These are phyloP conservation scores for Acronicta psi DNA, from an alignment of 2,888 invertebrate genomes.

Conservation along the genomic window DNA sequence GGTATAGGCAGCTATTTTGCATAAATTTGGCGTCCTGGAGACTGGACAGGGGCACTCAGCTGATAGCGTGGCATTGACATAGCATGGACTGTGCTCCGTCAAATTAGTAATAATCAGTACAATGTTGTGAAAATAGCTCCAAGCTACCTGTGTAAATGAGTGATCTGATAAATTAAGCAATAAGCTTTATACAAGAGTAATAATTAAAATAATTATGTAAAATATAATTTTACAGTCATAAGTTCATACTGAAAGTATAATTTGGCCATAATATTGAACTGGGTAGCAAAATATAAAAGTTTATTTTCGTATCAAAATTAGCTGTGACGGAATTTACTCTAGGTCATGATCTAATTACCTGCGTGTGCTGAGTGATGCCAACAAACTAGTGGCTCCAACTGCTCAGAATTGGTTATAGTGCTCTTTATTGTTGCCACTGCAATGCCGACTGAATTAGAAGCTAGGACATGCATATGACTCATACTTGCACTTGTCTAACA, in stretches of 20 bases:
- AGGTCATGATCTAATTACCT: slow-evolving; percentile 51
- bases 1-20: slow-evolving; percentile 80
- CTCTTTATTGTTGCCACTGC: slow-evolving; percentile 12
- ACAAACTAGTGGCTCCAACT: slow-evolving; percentile 24
- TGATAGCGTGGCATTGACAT: not conserved
- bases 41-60: slow-evolving; percentile 9
- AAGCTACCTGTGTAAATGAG: slow-evolving; percentile 61
- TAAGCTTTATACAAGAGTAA: slow-evolving; percentile 59
- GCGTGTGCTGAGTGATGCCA: slow-evolving; percentile 42
- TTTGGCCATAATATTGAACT: slow-evolving; percentile 47
- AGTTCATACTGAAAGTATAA: slow-evolving; percentile 51
- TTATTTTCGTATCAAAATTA: slow-evolving; percentile 57
- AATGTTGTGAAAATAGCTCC: slow-evolving; percentile 60
- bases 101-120: slow-evolving; percentile 36
- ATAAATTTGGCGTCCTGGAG: slow-evolving; percentile 62
- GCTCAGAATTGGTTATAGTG: slow-evolving; percentile 16
- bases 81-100: slow-evolving; percentile 11
- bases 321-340: slow-evolving; percentile 47
- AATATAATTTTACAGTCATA: slow-evolving; percentile 66
- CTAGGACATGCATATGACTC: not conserved
- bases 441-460: not conserved
- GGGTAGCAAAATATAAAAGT: slow-evolving; percentile 48
- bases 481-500: slow-evolving; percentile 19
- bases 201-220: slow-evolving; percentile 58
- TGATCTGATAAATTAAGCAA: slow-evolving; percentile 70